Conservation (phyloP, 2,797 vertebrate genomes). For the Bufotes viridis region DNA sequence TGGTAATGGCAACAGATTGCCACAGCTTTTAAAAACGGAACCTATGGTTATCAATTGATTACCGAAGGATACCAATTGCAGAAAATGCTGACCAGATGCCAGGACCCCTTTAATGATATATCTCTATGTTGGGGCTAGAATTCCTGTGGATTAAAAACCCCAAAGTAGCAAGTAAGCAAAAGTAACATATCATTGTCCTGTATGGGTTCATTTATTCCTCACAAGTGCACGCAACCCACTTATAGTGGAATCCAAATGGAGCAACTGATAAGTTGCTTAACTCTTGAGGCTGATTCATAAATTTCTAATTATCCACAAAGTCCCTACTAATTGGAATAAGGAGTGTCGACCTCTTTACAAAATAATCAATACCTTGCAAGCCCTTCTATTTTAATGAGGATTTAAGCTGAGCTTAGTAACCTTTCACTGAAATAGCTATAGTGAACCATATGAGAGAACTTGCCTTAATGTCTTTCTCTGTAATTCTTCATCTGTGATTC, state of each 20-base stretch:
- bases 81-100: no score
- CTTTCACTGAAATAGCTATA: not conserved
- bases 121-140: no score
- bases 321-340: not conserved
- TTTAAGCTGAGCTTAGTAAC: not conserved
- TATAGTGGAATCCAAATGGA: not conserved
- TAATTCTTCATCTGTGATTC: slow-evolving; percentile 95
- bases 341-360: not conserved
- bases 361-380: slow-evolving; percentile 5
- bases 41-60: no score
- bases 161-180: no score
- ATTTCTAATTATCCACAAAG: slow-evolving; percentile 2
- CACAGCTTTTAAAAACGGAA: no score
- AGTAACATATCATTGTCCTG: no score
- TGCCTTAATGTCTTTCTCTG: slow-evolving; percentile 95
- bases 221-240: not conserved
- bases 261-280: not conserved
- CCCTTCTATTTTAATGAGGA: not conserved
- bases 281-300: not conserved
- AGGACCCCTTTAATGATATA: no score
- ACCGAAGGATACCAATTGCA: no score
- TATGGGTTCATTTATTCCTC: not conserved
- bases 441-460: not conserved
- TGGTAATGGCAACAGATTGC: no score
- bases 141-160: no score